Evolutionary conservation across 1,140 invertebrate genomes (phyloP).

Genomic region (Philopotamus ludificatus): DNA sequence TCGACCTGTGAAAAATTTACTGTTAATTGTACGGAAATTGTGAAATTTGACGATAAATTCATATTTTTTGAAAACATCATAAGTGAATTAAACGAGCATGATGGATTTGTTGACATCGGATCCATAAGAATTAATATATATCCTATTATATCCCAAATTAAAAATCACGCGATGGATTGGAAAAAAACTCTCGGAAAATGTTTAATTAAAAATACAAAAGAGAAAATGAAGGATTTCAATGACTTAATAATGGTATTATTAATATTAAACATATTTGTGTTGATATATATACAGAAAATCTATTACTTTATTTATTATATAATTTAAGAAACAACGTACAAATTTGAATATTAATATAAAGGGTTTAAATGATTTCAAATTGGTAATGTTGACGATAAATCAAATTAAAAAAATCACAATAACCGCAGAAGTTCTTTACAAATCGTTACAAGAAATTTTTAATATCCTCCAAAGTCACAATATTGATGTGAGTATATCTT

Average conservation of each 20-base stretch:
- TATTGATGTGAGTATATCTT: constrained; percentile 51
- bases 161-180: constrained; percentile 69
- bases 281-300: too few relatives aligned
- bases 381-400: constrained; percentile 77
- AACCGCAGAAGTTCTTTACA: constrained; percentile 72
- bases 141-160: constrained; percentile 64
- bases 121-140: constrained; percentile 69
- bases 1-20: constrained; percentile 74
- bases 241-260: constrained; percentile 60
- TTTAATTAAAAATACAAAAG: constrained; percentile 59
- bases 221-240: constrained; percentile 65
- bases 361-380: constrained; percentile 78
- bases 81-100: constrained; percentile 64
- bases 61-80: constrained; percentile 77
- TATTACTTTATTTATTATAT: constrained; percentile 18
- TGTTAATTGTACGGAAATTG: constrained; percentile 66
- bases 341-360: constrained; percentile 71
- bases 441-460: constrained; percentile 65
- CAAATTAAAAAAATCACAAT: constrained; percentile 71
- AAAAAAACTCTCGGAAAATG: constrained; percentile 64
- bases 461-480: constrained; percentile 58
- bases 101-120: constrained; percentile 60
- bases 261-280: too few relatives aligned
- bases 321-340: constrained; percentile 54
- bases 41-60: constrained; percentile 80